A percentile compares a stretch with the other conserved stretches of the same genome.
Evolutionary conservation across 2,113 vertebrate species (phyloP).

Genomic region (Camelus dromedarius): DNA sequence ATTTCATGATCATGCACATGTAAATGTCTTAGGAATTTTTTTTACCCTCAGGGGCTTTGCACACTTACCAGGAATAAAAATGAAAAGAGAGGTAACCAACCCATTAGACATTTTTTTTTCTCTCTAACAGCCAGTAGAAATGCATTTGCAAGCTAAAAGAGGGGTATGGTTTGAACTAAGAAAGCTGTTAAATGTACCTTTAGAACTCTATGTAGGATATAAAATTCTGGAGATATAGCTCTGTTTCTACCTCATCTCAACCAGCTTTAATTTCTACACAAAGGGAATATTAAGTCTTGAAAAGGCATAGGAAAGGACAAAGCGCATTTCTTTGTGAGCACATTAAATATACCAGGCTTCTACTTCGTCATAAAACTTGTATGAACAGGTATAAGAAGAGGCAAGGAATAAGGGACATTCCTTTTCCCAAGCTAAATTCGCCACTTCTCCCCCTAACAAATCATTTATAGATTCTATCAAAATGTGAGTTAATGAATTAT

Average conservation of each 20-base stretch:
- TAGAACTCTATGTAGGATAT: conserved; percentile 42
- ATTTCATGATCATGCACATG: conserved; percentile 24
- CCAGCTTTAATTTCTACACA: conserved; percentile 75
- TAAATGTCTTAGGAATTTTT: conserved; percentile 40
- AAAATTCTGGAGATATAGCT: conserved; percentile 60
- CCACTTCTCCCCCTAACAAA: conserved; percentile 56
- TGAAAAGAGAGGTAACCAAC: conserved; percentile 40
- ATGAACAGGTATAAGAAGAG: conserved; percentile 64
- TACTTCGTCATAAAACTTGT: conserved; percentile 70
- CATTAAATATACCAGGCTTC: conserved; percentile 73
- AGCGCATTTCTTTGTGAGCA: conserved; percentile 69
- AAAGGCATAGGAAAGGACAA: conserved; percentile 61
- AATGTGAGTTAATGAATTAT: conserved; percentile 49
- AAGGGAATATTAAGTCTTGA: conserved; percentile 75
- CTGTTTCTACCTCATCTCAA: conserved; percentile 67
- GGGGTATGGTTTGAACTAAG: conserved; percentile 15
- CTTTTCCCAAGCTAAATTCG: conserved; percentile 61
- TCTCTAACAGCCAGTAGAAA: neutral
- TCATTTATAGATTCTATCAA: conserved; percentile 45
- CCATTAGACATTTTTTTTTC: neutral
- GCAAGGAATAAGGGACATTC: neutral
- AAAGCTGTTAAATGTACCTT: conserved; percentile 54
- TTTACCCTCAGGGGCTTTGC: neutral
- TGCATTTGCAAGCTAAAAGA: conserved; percentile 34
- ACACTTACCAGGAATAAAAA: neutral